Evolutionary conservation across 2,888 invertebrate species (phyloP), one percentile per base, ranked within the genome.

Genomic region (Zaprionus bogoriensis): DNA sequence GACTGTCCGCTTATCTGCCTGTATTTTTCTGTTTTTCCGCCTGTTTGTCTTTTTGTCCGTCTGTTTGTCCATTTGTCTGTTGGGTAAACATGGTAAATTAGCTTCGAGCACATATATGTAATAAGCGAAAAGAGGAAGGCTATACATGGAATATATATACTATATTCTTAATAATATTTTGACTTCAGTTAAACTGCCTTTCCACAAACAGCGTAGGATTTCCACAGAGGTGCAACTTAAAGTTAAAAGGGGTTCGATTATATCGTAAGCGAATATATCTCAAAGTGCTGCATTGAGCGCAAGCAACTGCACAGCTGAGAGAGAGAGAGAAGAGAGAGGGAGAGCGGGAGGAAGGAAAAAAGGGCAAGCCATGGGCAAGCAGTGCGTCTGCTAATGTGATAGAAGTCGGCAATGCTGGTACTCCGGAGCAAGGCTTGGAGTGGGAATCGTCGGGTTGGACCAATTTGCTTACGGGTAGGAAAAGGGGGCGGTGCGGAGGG

Each of bases 381-480:
- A 32, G 7, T 32, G 14, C 14, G 32, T 14, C 14, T 32, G 32
- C 32, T 12, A 36, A 14, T 36, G 32, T 36, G 32, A 36, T 22
- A 65, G 44, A 30, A 53, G 22, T 45, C 17, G 32, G 32, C 32
- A 14, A 36, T 36, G 32, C 32, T 36, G 32, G 14, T 73, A 65
- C 51, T 38, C 41, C 17, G 39, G n/a, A 25, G 32, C 5, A 20
- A 39, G 17, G 50, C 27, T 38, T 39, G 32, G 41, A 44, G 20
- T 19, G 25, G 32, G 9, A 36, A 14, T 36, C 32, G 9, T n/a
- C n/a, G 55, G 50, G 57, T 57, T 44, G 81, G 84, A 80, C 86
- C 83, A 85, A 85, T 74, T 70, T 71, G 53, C 51, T 57, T 36
- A 36, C 32, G 14, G 32, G 32, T 36, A 55, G 32, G n/a, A 3